Percentiles rank a stretch among this genome's conserved stretches.
phyloP scores from a whole-genome alignment of 2,888 invertebrate genomes.

The Acrobasis consociella region DNA sequence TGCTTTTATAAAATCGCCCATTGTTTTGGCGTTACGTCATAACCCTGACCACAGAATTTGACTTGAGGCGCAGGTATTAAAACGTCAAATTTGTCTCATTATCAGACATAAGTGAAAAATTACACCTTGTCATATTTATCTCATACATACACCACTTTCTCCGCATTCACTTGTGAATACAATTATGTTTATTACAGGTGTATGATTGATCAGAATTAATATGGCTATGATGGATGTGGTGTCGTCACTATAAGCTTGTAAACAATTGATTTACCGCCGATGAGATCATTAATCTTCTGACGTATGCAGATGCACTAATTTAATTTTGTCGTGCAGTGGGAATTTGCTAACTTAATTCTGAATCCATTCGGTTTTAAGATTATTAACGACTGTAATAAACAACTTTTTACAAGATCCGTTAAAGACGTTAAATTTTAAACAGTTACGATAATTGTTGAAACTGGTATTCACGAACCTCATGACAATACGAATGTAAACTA shows the following conservation, averaged over 20 bases:
- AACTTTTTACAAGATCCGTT: no score
- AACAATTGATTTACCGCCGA: constrained; percentile 52
- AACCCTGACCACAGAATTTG: neutral
- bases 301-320: neutral
- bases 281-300: constrained; percentile 3
- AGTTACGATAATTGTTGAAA: no score
- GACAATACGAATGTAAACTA: no score
- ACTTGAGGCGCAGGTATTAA: neutral
- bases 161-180: constrained; percentile 14
- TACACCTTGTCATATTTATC: constrained; percentile 16
- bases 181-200: constrained; percentile 15
- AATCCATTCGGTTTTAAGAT: no score
- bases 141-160: constrained; percentile 16
- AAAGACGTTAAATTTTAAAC: no score
- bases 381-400: no score
- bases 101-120: constrained; percentile 20
- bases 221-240: constrained; percentile 23
- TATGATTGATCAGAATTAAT: constrained; percentile 21
- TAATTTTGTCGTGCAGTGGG: constrained; percentile 15
- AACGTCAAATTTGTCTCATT: constrained; percentile 18
- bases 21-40: constrained; percentile 1
- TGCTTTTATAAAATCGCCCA: neutral
- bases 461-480: no score
- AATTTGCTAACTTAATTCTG: no score
- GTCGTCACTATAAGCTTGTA: constrained; percentile 32